phyloP scores from a whole-genome alignment of 2,113 vertebrate genomes.

The Indicator maculatus region DNA sequence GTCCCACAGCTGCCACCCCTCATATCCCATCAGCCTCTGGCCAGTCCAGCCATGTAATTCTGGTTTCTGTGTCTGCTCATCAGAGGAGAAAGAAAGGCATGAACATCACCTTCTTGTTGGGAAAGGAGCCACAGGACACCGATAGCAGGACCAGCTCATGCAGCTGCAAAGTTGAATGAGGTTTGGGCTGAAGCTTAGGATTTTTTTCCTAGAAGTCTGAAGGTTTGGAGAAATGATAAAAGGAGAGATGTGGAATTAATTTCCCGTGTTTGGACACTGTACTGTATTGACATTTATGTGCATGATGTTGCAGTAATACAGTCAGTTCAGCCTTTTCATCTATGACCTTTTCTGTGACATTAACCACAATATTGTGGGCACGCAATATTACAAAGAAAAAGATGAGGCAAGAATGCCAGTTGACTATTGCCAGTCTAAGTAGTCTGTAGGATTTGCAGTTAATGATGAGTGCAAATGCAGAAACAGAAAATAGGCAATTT shows the following conservation, averaged over 20 bases:
- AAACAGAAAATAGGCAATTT: not conserved
- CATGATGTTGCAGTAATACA: not conserved
- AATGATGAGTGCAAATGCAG: not conserved
- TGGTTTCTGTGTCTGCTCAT: not conserved
- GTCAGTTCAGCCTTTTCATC: not conserved
- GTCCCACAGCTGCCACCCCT: not conserved
- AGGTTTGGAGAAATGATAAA: not conserved
- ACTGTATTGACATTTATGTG: not conserved
- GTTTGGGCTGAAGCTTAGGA: not conserved
- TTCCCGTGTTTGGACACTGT: not conserved
- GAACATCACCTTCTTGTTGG: fast-evolving
- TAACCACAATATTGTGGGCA: not conserved
- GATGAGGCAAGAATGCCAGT: not conserved
- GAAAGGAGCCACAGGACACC: not conserved
- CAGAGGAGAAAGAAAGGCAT: not conserved
- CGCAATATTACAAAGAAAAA: not conserved
- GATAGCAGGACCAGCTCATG: not conserved
- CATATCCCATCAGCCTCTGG: fast-evolving
- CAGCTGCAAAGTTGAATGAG: not conserved
- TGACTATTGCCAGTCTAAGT: not conserved
- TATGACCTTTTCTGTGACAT: conserved; percentile 26
- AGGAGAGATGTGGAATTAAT: not conserved
- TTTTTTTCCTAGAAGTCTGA: not conserved
- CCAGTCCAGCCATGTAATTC: not conserved
- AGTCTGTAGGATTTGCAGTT: not conserved